Evolutionary conservation across 2,888 invertebrate genomes (phyloP).

Genomic region (Timandra comae): DNA sequence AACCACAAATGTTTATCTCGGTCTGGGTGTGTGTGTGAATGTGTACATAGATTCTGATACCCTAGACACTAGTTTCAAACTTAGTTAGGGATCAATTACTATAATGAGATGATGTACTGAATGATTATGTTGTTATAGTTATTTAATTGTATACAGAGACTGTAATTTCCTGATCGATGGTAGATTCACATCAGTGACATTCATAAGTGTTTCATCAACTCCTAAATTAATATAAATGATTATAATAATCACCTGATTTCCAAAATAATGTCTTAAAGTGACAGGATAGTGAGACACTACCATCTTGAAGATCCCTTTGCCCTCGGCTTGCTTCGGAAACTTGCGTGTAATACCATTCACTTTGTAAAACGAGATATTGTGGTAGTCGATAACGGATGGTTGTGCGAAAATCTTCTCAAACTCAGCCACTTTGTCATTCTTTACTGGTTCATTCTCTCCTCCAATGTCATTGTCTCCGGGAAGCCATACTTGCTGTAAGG

Average conservation of each 20-base stretch:
- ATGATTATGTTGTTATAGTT: no score
- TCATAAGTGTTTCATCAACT: no score
- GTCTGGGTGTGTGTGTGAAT: no score
- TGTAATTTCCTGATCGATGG: no score
- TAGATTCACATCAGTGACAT: no score
- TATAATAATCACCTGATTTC: constrained; percentile 48
- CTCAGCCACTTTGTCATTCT: constrained; percentile 80
- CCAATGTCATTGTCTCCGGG: constrained; percentile 99
- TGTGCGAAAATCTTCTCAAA: constrained; percentile 86
- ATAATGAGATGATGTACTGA: no score
- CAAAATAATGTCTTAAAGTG: constrained; percentile 42
- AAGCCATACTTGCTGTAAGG: constrained; percentile 86
- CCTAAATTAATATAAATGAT: not conserved
- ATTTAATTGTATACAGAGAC: no score
- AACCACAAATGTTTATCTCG: no score
- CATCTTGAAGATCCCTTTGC: constrained; percentile 73
- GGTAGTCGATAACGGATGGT: constrained; percentile 77
- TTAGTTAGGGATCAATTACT: no score
- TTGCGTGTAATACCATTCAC: constrained; percentile 82
- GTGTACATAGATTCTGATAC: no score
- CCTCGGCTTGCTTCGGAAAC: constrained; percentile 68
- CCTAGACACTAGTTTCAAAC: no score
- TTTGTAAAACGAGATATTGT: constrained; percentile 83
- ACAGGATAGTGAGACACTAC: constrained; percentile 86
- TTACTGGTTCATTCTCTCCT: constrained; percentile 89